These are phyloP conservation scores for Dioctria rufipes DNA, from an alignment of 2,888 invertebrate species.

Conservation along the genomic window DNA sequence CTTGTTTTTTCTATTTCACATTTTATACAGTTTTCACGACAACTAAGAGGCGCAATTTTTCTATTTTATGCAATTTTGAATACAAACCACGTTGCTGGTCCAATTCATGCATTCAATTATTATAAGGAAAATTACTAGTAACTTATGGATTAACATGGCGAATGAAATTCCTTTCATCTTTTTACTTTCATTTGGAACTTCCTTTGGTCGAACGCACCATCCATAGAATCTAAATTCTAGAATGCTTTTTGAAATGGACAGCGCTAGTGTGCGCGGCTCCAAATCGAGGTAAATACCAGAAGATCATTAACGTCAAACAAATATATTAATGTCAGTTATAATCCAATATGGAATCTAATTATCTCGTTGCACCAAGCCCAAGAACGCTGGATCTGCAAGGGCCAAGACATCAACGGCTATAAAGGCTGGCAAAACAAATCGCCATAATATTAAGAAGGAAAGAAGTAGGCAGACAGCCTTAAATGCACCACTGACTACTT, in stretches of 20 bases:
- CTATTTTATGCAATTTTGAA: neutral
- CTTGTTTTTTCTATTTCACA: too few relatives aligned
- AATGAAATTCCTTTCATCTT: slow-evolving; percentile 18
- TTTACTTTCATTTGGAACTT: slow-evolving; percentile 41
- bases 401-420: slow-evolving; percentile 31
- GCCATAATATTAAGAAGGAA: slow-evolving; percentile 39
- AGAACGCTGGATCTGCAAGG: slow-evolving; percentile 33
- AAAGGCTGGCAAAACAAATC: slow-evolving; percentile 53
- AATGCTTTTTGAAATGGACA: slow-evolving; percentile 36
- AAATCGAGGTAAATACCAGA: slow-evolving; percentile 63
- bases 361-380: slow-evolving; percentile 58
- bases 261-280: slow-evolving; percentile 60
- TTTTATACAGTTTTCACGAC: too few relatives aligned
- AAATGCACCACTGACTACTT: slow-evolving; percentile 21
- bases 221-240: slow-evolving; percentile 12
- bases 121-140: slow-evolving; percentile 15
- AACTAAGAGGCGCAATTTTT: neutral
- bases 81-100: neutral
- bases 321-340: slow-evolving; percentile 63
- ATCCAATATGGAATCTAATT: slow-evolving; percentile 63
- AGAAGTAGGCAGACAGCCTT: slow-evolving; percentile 48
- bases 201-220: slow-evolving; percentile 43
- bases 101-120: neutral
- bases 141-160: slow-evolving; percentile 29
- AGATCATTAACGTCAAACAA: slow-evolving; percentile 63